Evolutionary conservation across 2,113 vertebrate genomes (phyloP).

Genomic region (Catharus bicknelli): DNA sequence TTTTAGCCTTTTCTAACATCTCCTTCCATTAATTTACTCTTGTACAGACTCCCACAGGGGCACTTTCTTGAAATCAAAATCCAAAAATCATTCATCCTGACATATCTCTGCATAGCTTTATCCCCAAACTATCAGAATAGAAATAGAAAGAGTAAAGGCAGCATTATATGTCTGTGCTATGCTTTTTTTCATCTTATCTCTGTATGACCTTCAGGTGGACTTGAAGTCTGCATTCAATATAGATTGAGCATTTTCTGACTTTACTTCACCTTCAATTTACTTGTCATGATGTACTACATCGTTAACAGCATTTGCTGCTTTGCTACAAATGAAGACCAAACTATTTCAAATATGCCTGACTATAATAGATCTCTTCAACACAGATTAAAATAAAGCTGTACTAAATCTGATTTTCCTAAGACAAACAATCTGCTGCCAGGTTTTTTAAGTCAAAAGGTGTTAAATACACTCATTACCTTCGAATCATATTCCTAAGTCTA

Average conservation of each 20-base stretch:
- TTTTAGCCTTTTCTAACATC: background rate
- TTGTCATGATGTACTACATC: background rate
- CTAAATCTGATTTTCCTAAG: background rate
- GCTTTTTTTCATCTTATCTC: background rate
- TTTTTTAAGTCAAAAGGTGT: background rate
- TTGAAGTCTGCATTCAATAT: background rate
- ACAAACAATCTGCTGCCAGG: background rate
- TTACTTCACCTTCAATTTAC: slow-evolving; percentile 24
- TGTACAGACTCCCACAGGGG: background rate
- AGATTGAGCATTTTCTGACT: background rate
- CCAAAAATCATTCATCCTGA: slow-evolving; percentile 8
- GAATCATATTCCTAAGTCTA: background rate
- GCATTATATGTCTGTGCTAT: background rate
- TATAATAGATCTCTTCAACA: background rate
- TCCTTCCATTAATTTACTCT: background rate
- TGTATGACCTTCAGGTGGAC: slow-evolving; percentile 4
- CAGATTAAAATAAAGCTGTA: background rate
- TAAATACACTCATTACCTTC: background rate
- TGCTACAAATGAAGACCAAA: background rate
- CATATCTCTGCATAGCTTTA: background rate
- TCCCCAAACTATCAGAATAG: slow-evolving; percentile 12
- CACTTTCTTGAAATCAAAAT: slow-evolving; percentile 49
- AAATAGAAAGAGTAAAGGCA: slow-evolving; percentile 11
- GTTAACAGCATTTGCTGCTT: background rate
- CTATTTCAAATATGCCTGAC: background rate